Evolutionary conservation across 2,797 vertebrate species (phyloP), one percentile per base, ranked within the genome.

Genomic region (Gallirallus australis): DNA sequence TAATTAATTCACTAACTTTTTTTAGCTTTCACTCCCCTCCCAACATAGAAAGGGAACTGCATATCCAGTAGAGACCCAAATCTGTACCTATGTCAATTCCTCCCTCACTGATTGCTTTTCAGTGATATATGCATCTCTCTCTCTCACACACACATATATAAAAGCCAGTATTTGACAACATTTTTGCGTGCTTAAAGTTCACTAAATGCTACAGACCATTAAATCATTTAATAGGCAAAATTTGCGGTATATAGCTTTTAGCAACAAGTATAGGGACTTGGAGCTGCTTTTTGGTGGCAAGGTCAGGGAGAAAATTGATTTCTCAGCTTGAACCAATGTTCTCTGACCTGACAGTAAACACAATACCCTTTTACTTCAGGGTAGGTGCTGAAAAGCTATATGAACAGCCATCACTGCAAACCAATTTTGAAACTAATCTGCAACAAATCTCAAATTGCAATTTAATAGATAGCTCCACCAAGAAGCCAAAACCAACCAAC

Each of bases 221-320:
- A 7, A 39, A 72, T 53, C 12, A 53, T 59, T 25, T 71, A 53
- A 53, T 12, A 60, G 16, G 7, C 40, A 35, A n/a, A 48, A 42
- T 82, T 70, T 57, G 95, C 61, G 88, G 80, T 80, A 57, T n/a
- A 63, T 25, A 82, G 54, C 48, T 87, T 95, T 86, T 56, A 39
- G 85, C 57, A 76, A 84, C 70, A 90, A 91, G 77, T 89, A 93
- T 85, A 94, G 82, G 77, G 82, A 96, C 75, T 84, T 50, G 50
- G 85, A 91, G 25, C 27, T 86, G 65, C 12, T 79, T 95, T 95
- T 80, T 72, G 42, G 4, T 42, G 15, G 27, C 12, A 35, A 28
- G 87, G 61, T 85, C 84, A 69, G 60, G 60, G 82, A 82, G 57
- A 56, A 76, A 82, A 64, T 59, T 50, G 72, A 48, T 52, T 85